Conservation (phyloP, 2,113 vertebrate genomes). For the Stegostoma tigrinum region DNA sequence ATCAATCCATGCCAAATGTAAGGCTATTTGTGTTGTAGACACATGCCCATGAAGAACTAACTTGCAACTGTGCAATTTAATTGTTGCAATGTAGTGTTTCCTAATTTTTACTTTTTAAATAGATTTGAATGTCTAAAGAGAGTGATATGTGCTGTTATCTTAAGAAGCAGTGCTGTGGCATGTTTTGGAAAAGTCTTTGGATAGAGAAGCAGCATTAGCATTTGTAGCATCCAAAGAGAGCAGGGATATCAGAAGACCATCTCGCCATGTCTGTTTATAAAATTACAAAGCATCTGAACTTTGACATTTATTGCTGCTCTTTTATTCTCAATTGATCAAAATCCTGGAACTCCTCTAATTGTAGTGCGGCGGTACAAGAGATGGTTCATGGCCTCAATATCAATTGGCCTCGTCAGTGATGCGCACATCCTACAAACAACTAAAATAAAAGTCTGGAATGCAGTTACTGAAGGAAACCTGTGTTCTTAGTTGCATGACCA, state of each 20-base stretch:
- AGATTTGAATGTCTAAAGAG: not conserved
- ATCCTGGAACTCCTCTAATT: not conserved
- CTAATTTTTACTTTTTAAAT: not conserved
- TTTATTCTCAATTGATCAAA: not conserved
- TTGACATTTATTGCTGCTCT: not conserved
- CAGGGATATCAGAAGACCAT: not conserved
- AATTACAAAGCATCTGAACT: not conserved
- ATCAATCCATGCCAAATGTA: not conserved
- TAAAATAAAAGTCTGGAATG: not conserved
- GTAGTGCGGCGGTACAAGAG: not conserved
- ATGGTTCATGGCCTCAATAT: not conserved
- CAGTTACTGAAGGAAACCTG: not conserved
- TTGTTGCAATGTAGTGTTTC: not conserved
- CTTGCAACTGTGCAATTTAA: not conserved
- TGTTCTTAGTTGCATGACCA: not conserved
- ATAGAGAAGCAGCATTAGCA: not conserved
- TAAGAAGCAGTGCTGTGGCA: not conserved
- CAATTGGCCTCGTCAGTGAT: not conserved
- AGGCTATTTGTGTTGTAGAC: not conserved
- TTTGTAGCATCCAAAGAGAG: not conserved
- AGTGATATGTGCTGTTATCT: not conserved
- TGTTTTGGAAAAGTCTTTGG: not conserved
- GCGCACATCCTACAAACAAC: not conserved
- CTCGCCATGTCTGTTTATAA: not conserved
- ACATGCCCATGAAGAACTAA: not conserved